Evolutionary conservation across 2,888 invertebrate genomes (phyloP), one percentile per base, ranked within the genome.

Genomic region (Lobophora halterata): DNA sequence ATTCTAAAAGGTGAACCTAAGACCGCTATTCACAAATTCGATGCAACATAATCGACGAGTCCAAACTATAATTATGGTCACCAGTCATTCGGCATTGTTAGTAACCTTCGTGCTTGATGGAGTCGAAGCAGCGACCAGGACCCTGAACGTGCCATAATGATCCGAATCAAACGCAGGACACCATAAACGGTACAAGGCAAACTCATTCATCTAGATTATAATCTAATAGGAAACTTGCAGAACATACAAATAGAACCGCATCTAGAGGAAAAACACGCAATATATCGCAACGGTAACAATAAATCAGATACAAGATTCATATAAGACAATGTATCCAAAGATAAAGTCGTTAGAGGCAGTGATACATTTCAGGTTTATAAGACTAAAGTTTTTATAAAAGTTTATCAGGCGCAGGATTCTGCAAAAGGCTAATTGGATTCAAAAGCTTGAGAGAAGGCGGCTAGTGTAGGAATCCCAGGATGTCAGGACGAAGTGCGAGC

Each of bases 161-260:
- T 39, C 36, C 40, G 35, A 48, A 43, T 34, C 17, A 3, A 24
- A 37, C 37, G 38, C 38, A 35, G 27, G 34, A 48, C 46, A 30
- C 31, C 54, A 50, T 54, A 58, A 50, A 35, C 32, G 21, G 47
- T 23, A 46, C 58, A 61, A 65, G 63, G 61, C 56, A 57, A 61
- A 58, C 51, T 46, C 30, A 52, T 52, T 48, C 52, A 45, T 48
- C 34, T 28, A 41, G 65, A 65, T 67, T 60, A 57, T 33, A 52
- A 60, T 60, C 58, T 54, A 47, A 43, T 47, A 49, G 58, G 65
- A 64, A 66, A 65, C 66, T 58, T 61, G 58, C 53, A 58, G 49
- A 56, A 59, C 55, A 51, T 49, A 49, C 43, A 45, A 46, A 39
- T 58, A 36, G 9, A 19, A 51, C 58, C 54, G 56, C 59, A 55